phyloP scores from a whole-genome alignment of 2,113 vertebrate genomes.

The Catharus fuscescens region DNA sequence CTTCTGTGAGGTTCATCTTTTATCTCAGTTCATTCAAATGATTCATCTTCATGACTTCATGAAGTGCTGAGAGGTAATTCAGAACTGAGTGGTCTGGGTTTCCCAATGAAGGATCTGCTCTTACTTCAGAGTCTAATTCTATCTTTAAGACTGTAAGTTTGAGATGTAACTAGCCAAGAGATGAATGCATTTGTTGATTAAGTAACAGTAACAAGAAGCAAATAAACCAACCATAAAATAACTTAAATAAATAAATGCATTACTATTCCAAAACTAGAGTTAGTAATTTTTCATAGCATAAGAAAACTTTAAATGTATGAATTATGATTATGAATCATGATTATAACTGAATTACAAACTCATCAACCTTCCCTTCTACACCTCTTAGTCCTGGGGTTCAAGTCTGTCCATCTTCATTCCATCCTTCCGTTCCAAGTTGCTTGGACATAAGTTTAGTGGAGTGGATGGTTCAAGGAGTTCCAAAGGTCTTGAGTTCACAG shows the following conservation, averaged over 20 bases:
- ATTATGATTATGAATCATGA: background rate
- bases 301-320: background rate
- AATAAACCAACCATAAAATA: background rate
- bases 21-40: background rate
- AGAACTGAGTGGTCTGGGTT: background rate
- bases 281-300: background rate
- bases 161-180: background rate
- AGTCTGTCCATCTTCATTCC: background rate
- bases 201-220: background rate
- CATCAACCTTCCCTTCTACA: background rate
- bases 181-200: background rate
- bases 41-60: background rate
- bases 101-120: background rate
- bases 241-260: background rate
- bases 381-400: background rate
- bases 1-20: background rate
- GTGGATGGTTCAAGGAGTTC: background rate
- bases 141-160: background rate
- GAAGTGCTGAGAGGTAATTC: background rate
- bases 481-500: background rate
- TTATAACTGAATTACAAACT: background rate
- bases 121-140: background rate
- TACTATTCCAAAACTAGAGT: background rate
- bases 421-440: background rate
- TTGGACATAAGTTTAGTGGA: background rate